A percentile compares a stretch with the other conserved stretches of the same genome.
phyloP scores from a whole-genome alignment of 2,797 vertebrate genomes.

The Danio aesculapii region DNA sequence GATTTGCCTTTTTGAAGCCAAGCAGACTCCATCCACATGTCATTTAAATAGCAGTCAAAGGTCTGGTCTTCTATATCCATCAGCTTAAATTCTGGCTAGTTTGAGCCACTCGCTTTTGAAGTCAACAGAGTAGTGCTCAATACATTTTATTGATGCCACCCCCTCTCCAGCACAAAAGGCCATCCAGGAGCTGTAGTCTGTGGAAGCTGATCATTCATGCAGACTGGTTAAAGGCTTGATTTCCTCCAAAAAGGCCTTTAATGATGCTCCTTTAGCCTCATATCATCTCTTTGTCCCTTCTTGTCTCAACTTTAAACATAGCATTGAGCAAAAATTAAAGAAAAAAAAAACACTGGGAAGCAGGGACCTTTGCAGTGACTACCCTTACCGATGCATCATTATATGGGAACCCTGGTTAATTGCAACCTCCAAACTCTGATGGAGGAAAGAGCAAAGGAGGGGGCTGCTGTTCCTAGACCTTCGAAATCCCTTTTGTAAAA shows the following conservation, averaged over 20 bases:
- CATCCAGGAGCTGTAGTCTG: slow-evolving; percentile 52
- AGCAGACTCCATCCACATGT: slow-evolving; percentile 56
- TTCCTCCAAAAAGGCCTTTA: slow-evolving; percentile 56
- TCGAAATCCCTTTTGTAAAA: slow-evolving; percentile 70
- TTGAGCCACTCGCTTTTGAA: slow-evolving; percentile 61
- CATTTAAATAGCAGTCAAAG: slow-evolving; percentile 63
- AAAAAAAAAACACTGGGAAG: neutral
- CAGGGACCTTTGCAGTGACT: slow-evolving; percentile 39
- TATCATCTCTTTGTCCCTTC: slow-evolving; percentile 39
- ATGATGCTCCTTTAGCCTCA: slow-evolving; percentile 56
- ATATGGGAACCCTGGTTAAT: slow-evolving; percentile 64
- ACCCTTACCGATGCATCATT: slow-evolving; percentile 56
- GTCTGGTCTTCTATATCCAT: slow-evolving; percentile 53
- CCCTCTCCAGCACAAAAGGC: slow-evolving; percentile 42
- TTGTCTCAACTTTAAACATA: slow-evolving; percentile 65
- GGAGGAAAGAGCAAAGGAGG: slow-evolving; percentile 36
- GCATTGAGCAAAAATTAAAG: slow-evolving; percentile 7
- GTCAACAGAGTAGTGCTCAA: slow-evolving; percentile 52
- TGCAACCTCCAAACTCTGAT: slow-evolving; percentile 56
- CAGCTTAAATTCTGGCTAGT: slow-evolving; percentile 63
- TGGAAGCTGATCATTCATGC: slow-evolving; percentile 67
- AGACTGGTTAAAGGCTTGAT: slow-evolving; percentile 63
- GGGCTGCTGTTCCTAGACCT: slow-evolving; percentile 58
- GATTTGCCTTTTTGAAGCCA: slow-evolving; percentile 39
- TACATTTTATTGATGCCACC: slow-evolving; percentile 52